phyloP scores from a whole-genome alignment of 2,888 invertebrate species.

The Amphipyra berbera region DNA sequence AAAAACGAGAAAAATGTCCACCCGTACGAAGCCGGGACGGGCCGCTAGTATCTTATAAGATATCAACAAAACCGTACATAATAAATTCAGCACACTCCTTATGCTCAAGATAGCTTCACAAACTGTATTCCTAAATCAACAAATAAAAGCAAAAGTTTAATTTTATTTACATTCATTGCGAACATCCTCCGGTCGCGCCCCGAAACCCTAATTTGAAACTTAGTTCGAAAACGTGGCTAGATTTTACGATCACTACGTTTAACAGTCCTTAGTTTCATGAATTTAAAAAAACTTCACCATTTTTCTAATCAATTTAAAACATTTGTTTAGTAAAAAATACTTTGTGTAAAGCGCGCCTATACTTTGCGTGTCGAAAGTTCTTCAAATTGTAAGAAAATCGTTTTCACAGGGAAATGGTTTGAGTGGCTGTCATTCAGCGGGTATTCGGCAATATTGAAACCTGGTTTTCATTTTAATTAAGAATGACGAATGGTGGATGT shows the following conservation, averaged over 20 bases:
- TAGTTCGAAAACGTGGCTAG: constrained; percentile 54
- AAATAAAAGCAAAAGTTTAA: constrained; percentile 43
- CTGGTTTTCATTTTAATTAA: constrained; percentile 73
- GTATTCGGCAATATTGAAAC: constrained; percentile 67
- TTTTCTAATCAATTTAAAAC: constrained; percentile 47
- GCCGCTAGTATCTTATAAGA: no score
- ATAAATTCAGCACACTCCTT: no score
- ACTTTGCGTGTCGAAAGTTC: constrained; percentile 54
- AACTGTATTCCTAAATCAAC: constrained; percentile 16
- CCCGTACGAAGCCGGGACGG: no score
- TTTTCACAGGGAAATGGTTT: constrained; percentile 58
- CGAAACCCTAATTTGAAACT: constrained; percentile 58
- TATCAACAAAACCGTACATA: no score
- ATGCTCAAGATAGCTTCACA: no score
- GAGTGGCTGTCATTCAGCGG: constrained; percentile 63
- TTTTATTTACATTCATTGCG: constrained; percentile 47
- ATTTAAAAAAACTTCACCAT: constrained; percentile 35
- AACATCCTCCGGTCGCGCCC: constrained; percentile 40
- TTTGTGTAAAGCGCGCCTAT: constrained; percentile 33
- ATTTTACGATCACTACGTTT: constrained; percentile 48
- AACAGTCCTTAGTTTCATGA: constrained; percentile 29
- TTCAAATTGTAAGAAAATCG: constrained; percentile 59
- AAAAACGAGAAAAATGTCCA: no score
- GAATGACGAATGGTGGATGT: constrained; percentile 75
- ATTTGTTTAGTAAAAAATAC: constrained; percentile 35